Percentiles rank a stretch among this genome's conserved stretches.
These are phyloP conservation scores for Stenolophus ochropezus DNA, from an alignment of 2,888 invertebrate species.

Conservation along the genomic window DNA sequence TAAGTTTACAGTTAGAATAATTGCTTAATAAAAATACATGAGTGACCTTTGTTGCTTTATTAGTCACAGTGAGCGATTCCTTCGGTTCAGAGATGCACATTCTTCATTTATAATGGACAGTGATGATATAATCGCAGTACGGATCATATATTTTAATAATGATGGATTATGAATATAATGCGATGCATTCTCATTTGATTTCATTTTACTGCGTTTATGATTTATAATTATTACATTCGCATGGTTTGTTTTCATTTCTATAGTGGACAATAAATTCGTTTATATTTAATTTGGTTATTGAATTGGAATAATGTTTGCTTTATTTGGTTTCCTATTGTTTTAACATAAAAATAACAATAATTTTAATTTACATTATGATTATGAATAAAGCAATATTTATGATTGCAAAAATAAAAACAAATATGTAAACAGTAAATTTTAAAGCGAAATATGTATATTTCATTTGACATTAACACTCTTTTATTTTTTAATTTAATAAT, in stretches of 20 bases:
- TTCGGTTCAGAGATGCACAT: constrained; percentile 1
- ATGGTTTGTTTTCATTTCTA: constrained; percentile 12
- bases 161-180: constrained; percentile 11
- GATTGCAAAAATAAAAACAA: neutral
- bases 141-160: constrained; percentile 30
- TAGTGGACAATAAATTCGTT: constrained; percentile 12
- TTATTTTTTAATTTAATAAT: no score
- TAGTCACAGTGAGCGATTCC: constrained; percentile 10
- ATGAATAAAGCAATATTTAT: neutral
- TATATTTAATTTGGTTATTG: constrained; percentile 11
- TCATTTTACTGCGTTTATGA: neutral
- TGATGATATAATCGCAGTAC: constrained; percentile 1
- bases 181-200: constrained; percentile 18
- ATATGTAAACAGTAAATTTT: no score
- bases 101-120: constrained; percentile 5
- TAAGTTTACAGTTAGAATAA: constrained; percentile 9
- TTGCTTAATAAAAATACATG: neutral
- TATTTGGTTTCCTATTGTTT: neutral
- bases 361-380: neutral
- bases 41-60: constrained; percentile 20
- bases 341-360: neutral
- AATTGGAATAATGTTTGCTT: constrained; percentile 8
- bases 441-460: no score
- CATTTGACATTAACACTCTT: no score
- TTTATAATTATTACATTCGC: constrained; percentile 4